Evolutionary conservation across 92 coral and sea anemone genomes (phyloP), one percentile per base, ranked within the genome.

Genomic region (Epizoanthus scotinus): DNA sequence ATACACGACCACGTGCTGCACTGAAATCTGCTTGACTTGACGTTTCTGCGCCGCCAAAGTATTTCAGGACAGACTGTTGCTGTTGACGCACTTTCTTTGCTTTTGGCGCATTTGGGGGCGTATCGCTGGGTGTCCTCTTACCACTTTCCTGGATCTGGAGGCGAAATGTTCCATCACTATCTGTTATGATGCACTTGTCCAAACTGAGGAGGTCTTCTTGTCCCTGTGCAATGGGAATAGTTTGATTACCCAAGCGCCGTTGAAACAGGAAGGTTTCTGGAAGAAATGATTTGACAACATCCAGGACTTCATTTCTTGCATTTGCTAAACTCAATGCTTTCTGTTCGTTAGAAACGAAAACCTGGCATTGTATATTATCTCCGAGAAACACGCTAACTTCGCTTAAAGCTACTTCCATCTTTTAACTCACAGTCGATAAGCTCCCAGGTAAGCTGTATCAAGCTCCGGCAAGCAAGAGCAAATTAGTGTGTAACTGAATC

Each of bases 1-100:
- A 57, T 61, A 69, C 78, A 28, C 78, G 78, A 28, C 85, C 85
- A 82, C 70, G 85, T 67, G 85, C 85, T 82, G 78, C 78, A 67
- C 85, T 82, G 73, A 69, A 82, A 55, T 26, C 38, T 82, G 85
- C 38, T 61, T 73, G 69, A 66, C 38, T 24, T 38, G 78, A 34
- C 31, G 59, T 56, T 22, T 64, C 74, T 69, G 56, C 56, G 56
- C 78, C 61, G 25, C 77, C 64, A 63, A 67, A 25, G 66, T 63
- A 81, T 34, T 81, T 67, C 22, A 68, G 67, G 36, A 81, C 50
- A 26, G 84, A 74, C 78, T 67, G 56, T 82, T 82, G 78, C 22
- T 55, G 70, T 36, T 36, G 42, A 42, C 70, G 13, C 28, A 52
- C 36, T 36, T 67, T 64, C 78, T 69, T 82, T 69, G 85, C 78